These are phyloP conservation scores for Menidia beryllina DNA, from an alignment of 2,113 vertebrate species.

Conservation along the genomic window DNA sequence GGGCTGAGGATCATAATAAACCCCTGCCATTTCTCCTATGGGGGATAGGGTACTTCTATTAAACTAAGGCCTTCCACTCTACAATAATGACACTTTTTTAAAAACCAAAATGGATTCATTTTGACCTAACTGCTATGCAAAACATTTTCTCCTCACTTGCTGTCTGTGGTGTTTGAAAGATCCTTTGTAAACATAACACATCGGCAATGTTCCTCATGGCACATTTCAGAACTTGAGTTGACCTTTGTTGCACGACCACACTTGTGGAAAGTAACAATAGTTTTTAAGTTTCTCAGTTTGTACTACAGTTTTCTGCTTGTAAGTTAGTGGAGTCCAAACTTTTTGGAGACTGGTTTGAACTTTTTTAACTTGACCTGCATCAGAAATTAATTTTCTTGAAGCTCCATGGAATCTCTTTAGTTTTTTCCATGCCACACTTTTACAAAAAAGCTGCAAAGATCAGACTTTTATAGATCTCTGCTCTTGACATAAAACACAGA, in stretches of 20 bases:
- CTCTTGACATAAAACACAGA: neutral
- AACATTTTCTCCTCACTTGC: neutral
- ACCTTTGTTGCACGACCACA: neutral
- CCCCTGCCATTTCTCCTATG: neutral
- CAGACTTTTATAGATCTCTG: neutral
- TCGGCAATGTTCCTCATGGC: too few relatives aligned
- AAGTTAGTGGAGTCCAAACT: neutral
- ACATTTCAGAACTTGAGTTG: neutral
- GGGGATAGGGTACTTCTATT: neutral
- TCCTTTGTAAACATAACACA: neutral
- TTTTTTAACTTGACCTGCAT: neutral
- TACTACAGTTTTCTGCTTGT: neutral
- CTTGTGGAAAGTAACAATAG: neutral
- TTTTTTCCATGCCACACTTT: neutral
- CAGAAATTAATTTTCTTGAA: neutral
- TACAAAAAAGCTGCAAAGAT: neutral
- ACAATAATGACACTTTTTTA: neutral
- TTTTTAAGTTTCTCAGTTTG: neutral
- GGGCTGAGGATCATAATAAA: too few relatives aligned
- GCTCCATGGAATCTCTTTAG: too few relatives aligned
- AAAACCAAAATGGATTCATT: neutral
- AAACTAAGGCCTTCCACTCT: neutral
- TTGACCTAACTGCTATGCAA: neutral
- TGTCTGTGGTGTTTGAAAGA: neutral
- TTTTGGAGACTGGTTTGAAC: neutral